Base-by-base conservation (phyloP, 2,113 vertebrate genomes). In the Burhinus oedicnemus region DNA sequence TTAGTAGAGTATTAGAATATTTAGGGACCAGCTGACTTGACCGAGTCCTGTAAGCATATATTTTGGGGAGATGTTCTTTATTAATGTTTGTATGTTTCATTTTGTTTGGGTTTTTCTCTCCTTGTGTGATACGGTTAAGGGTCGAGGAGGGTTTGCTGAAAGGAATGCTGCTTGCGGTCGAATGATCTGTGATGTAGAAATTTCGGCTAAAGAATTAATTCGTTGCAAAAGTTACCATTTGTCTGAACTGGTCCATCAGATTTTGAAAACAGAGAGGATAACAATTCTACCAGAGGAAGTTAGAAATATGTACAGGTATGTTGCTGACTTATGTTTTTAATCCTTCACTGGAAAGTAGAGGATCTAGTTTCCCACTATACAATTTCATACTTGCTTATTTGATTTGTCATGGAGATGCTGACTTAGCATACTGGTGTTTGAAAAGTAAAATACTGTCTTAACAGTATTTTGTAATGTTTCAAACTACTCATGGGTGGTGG, bases 191-290 rank as follows among this genome's bases (percentile, higher is more conserved):
- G 99, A 99, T 42, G 98, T 99, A 74, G 98, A 99, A 97, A 99
- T 99, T 96, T 99, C 99, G 6, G 99, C 99, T 79, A 99, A 99
- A 93, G 99, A 99, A 95, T 97, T 99, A 88, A 99, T 99, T 90
- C 99, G 99, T 71, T 99, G 99, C 96, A 99, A 99, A 97, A 99
- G 99, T 97, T 99, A 99, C 87, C 98, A 99, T 94, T 98, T 99
- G 93, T 98, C 99, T 61, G 99, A 99, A 90, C 98, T 99, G 93
- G 98, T 98, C 27, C 97, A 96, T 64, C 99, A 99, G 96, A 97
- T 99, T 96, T 95, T 99, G 92, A 99, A 99, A 98, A 97, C 45
- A 2, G 99, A 99, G 94, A 98, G 98, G 93, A 45, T 83, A 62
- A 90, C 97, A 36, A 97, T 99, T 91, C 98, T 98, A 17, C 96